Conservation (phyloP, 35 echinoderm and acorn worm genomes). For the Heliocidaris tuberculata region DNA sequence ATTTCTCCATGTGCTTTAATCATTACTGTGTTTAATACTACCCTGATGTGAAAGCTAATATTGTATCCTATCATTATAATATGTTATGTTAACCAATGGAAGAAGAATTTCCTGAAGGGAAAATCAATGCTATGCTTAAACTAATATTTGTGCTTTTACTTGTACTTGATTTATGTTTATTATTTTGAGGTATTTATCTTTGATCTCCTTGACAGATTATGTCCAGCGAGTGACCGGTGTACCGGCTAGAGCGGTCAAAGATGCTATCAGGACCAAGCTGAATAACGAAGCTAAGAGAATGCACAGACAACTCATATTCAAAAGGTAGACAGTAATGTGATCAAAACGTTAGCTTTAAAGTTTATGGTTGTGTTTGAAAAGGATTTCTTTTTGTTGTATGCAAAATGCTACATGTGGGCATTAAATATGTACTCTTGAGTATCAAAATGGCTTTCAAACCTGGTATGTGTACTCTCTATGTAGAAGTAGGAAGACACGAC, state of each 20-base stretch:
- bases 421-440: background rate
- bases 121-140: no score
- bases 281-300: slow-evolving; percentile 41
- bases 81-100: no score
- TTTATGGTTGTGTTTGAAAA: background rate
- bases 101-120: no score
- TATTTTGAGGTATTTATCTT: background rate
- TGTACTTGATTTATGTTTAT: no score
- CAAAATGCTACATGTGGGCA: no score
- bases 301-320: slow-evolving; percentile 44
- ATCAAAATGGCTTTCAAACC: background rate
- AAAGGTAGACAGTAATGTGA: background rate
- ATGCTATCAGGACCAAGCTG: slow-evolving; percentile 28
- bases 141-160: no score
- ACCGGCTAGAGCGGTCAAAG: slow-evolving; percentile 16
- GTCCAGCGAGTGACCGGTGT: slow-evolving; percentile 44
- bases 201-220: background rate
- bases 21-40: no score
- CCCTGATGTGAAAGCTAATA: no score
- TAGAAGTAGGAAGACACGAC: background rate
- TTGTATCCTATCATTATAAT: no score
- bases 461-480: background rate
- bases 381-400: background rate
- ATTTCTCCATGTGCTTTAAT: no score
- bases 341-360: background rate